Evolutionary conservation across 2,113 vertebrate genomes (phyloP).

Genomic region (Nycticorax nycticorax): DNA sequence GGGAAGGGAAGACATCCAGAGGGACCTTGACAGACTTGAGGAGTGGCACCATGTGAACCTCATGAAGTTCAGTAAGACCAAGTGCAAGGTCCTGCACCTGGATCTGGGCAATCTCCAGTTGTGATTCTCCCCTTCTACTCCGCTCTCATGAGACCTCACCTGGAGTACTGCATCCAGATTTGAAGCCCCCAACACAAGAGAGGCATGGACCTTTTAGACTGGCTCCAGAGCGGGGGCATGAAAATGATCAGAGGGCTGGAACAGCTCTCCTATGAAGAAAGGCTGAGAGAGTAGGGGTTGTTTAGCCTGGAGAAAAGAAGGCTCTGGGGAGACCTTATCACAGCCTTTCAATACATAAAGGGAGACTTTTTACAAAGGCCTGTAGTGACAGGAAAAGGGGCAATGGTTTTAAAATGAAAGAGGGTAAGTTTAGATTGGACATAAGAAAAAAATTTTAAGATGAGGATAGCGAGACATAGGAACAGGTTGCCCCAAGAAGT

Average conservation of each 20-base stretch:
- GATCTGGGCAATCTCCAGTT: rapidly evolving
- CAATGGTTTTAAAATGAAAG: neutral
- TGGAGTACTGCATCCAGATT: neutral
- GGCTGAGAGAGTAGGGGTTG: neutral
- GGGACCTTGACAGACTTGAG: neutral
- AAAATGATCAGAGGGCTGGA: neutral
- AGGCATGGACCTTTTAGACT: neutral
- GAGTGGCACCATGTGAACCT: neutral
- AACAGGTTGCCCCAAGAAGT: neutral
- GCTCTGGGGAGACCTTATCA: neutral
- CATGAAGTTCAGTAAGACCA: neutral
- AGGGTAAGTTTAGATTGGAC: neutral
- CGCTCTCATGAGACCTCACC: rapidly evolving
- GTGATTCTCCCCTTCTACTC: neutral
- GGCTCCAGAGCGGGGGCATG: rapidly evolving
- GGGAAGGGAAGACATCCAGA: neutral
- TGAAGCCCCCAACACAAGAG: neutral
- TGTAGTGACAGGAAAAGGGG: neutral
- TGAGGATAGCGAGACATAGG: neutral
- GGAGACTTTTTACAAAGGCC: neutral
- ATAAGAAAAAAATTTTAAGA: neutral
- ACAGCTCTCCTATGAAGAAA: neutral
- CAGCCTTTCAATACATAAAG: neutral
- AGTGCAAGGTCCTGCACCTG: neutral
- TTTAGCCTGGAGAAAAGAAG: neutral